Percentiles rank a stretch among this genome's conserved stretches.
Conservation (phyloP, 2,888 invertebrate species). For the Hyles lineata region DNA sequence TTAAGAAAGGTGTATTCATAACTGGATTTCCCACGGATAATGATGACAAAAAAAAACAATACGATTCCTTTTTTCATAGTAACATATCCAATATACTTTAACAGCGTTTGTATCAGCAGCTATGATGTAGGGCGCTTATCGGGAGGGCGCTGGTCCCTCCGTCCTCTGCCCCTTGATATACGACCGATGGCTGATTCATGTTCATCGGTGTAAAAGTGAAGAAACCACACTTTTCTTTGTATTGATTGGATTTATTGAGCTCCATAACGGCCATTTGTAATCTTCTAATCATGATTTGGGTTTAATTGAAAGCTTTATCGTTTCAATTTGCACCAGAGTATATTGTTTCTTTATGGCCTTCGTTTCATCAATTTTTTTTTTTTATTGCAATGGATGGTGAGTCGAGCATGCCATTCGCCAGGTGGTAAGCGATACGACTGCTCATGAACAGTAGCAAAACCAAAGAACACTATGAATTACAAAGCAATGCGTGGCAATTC, state of each 20-base stretch:
- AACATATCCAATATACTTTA: neutral
- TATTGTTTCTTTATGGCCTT: too few species aligned
- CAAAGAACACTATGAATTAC: too few species aligned
- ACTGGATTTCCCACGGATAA: too few species aligned
- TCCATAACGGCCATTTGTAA: neutral
- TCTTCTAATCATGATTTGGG: neutral
- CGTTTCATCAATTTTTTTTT: too few species aligned
- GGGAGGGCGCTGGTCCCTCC: neutral
- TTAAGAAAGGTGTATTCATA: too few species aligned
- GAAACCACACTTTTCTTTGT: neutral
- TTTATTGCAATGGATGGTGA: too few species aligned
- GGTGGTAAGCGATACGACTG: too few species aligned
- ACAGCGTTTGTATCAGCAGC: neutral
- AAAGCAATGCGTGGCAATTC: too few species aligned
- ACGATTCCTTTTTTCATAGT: neutral
- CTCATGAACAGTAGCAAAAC: too few species aligned
- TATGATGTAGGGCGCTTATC: neutral
- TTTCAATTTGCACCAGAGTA: too few species aligned
- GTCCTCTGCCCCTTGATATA: neutral
- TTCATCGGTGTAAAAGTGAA: neutral
- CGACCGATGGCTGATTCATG: slow-evolving; percentile 2
- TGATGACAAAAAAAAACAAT: neutral
- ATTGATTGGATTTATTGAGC: neutral
- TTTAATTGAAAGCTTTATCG: too few species aligned
- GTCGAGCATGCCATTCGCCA: too few species aligned